Evolutionary conservation across 2,888 invertebrate species (phyloP), one percentile per base, ranked within the genome.

Genomic region (Ennomos fuscantarius): DNA sequence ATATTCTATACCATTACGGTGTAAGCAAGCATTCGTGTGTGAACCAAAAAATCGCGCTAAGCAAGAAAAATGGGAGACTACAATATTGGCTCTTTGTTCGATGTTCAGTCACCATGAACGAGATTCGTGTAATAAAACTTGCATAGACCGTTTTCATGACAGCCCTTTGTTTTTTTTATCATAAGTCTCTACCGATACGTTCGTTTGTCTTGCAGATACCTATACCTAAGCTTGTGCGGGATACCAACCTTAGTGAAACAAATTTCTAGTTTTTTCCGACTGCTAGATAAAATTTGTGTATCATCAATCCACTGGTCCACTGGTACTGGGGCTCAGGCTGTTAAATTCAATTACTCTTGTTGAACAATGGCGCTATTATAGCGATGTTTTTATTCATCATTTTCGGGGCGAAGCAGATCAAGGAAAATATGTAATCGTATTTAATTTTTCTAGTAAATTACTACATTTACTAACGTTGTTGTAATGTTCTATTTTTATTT

Each of bases 21-120:
- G 63, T 65, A 61, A 51, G 61, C 49, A 64, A 53, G 72, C 73
- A 64, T 50, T 59, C 75, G 66, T 68, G 68, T 67, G 72, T 66
- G 62, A 73, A 70, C 57, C 60, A 58, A 68, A 69, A 63, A 70
- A 66, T 68, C 66, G 70, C 72, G 68, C 71, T 68, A 72, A 69
- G 70, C 69, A 73, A 77, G 72, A 68, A 73, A 73, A 73, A 76
- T 74, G 69, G 70, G 63, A 60, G 68, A 74, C 62, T 71, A 69
- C 71, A 72, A 68, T 58, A 71, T 74, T 65, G 66, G 55, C 65
- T 59, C 68, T 74, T 69, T 75, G 74, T 72, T 70, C 69, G 49
- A 49, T 73, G 69, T 65, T 73, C 68, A 72, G 55, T 62, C 68
- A 50, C 69, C 66, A 51, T 63, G 66, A 73, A 69, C 62, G 55